Conservation (phyloP, 1,140 invertebrate species). For the Hestina assimilis region DNA sequence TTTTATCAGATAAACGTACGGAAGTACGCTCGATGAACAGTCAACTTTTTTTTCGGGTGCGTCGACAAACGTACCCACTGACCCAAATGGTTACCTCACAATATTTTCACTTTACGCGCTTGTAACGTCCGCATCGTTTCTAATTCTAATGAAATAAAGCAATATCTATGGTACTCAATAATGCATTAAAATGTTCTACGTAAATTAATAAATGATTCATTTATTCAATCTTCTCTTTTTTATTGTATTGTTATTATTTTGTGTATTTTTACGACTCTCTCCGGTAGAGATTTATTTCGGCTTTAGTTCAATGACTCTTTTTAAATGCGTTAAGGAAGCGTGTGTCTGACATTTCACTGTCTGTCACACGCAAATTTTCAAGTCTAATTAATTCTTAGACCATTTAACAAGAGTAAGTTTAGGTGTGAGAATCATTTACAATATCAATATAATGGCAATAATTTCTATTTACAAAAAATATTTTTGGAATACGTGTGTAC, state of each 20-base stretch:
- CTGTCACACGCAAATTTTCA: neutral
- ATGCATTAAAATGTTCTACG: neutral
- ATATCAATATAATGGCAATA: no score
- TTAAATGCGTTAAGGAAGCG: neutral
- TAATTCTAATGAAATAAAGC: neutral
- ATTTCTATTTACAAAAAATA: no score
- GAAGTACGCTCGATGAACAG: slow-evolving; percentile 43
- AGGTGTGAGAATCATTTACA: no score
- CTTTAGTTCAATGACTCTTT: neutral
- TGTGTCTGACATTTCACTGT: neutral
- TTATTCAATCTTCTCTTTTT: neutral
- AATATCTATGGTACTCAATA: neutral
- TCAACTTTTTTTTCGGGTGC: slow-evolving; percentile 36
- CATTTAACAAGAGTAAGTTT: no score
- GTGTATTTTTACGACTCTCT: neutral
- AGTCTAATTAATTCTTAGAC: neutral
- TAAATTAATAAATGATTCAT: no score
- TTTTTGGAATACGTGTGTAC: no score
- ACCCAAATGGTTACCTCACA: slow-evolving; percentile 42
- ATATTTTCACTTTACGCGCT: slow-evolving; percentile 39
- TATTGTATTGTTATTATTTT: neutral
- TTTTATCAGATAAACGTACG: slow-evolving; percentile 17
- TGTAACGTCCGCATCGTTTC: slow-evolving; percentile 8
- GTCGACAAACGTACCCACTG: slow-evolving; percentile 36
- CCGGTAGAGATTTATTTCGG: neutral